These are phyloP conservation scores for Bambusicola thoracicus DNA, from an alignment of 2,113 vertebrate species.

Conservation along the genomic window DNA sequence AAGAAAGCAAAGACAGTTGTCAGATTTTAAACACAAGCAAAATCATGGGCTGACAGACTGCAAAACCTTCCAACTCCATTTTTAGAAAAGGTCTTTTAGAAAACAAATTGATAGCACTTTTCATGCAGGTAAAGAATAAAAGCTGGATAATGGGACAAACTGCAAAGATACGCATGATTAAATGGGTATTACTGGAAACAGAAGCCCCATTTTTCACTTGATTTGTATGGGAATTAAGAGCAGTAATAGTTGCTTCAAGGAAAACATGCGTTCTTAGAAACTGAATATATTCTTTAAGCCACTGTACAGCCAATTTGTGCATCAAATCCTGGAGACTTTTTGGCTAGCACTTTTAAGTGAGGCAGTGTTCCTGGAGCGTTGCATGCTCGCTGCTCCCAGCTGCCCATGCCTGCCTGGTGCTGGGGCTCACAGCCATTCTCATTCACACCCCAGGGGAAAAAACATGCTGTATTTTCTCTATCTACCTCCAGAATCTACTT, in stretches of 20 bases:
- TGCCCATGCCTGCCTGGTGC: not conserved
- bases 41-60: not conserved
- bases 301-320: not conserved
- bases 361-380: not conserved
- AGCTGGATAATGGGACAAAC: not conserved
- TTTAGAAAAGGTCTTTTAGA: not conserved
- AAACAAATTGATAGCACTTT: not conserved
- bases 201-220: not conserved
- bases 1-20: not conserved
- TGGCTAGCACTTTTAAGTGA: rapidly evolving
- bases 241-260: not conserved
- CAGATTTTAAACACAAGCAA: not conserved
- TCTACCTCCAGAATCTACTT: not conserved
- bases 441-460: not conserved
- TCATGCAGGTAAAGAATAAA: not conserved
- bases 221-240: not conserved
- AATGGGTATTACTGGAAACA: not conserved
- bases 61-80: not conserved
- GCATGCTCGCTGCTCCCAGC: not conserved
- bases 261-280: not conserved
- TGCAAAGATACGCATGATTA: not conserved
- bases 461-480: rapidly evolving
- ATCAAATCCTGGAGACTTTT: not conserved
- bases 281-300: not conserved
- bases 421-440: not conserved